Base-by-base conservation (phyloP, 2,113 vertebrate genomes). In the Panthera tigris region DNA sequence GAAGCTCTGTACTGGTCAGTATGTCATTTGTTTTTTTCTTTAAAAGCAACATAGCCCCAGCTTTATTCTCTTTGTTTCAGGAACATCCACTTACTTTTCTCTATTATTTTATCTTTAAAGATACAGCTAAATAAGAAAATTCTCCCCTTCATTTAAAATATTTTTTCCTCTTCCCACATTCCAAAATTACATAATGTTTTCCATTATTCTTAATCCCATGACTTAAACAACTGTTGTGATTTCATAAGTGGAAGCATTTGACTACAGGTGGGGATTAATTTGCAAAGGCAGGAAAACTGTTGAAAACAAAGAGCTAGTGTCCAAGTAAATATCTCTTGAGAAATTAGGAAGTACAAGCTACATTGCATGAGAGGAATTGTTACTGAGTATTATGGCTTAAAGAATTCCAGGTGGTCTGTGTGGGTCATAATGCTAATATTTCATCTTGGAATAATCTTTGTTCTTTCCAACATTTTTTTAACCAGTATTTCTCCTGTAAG, bases 331-430 rank as follows among this genome's bases (percentile, higher is more conserved):
- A 97, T 98, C 97, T 98, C 97, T 89, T 97, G 97, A 98, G 97
- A 94, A 96, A 98, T 98, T 97, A 91, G 94, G 61, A 96, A 97
- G 83, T 97, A 76, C 71, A 97, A 91, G 71, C 78, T 96, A 94
- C 95, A 95, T 79, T 91, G 55, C 81, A 39, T 85, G 90, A 92
- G 84, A 97, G 95, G 89, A 95, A 79, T 73, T 96, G 71, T 93
- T 97, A 52, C 81, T 97, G n/a, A 94, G 36, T 96, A 82, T 97
- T 93, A 96, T 94, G 84, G 78, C 74, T 97, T 98, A 94, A 97
- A 98, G 90, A 97, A 98, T 97, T 98, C 97, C 98, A 98, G 98
- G 97, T 98, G 98, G 97, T 96, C 97, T 96, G 61, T 4, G 21
- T 97, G 84, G 97, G 94, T 97, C 92, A 97, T 78, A 90, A 92